These are phyloP conservation scores for Mesaphorura yosii DNA, from an alignment of 1,140 invertebrate species.

Conservation along the genomic window DNA sequence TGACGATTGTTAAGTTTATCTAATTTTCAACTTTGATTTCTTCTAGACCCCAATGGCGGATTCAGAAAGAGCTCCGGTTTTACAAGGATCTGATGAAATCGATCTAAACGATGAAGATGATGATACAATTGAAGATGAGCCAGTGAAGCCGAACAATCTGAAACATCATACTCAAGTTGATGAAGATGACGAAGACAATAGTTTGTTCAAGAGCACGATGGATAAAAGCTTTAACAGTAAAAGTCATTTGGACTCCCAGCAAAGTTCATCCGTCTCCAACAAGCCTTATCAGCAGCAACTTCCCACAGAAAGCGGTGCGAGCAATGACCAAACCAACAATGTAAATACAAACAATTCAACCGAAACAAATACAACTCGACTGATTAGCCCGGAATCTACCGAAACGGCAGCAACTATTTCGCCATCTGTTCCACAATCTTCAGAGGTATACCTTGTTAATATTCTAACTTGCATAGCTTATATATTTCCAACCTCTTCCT, in stretches of 20 bases:
- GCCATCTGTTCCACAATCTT: too few relatives aligned
- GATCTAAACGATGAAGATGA: constrained; percentile 31
- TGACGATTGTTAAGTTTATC: too few relatives aligned
- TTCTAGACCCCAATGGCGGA: constrained; percentile 28
- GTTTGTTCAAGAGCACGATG: neutral
- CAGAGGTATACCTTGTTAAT: too few relatives aligned
- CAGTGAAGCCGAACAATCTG: constrained; percentile 4
- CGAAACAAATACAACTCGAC: too few relatives aligned
- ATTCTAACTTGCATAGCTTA: too few relatives aligned
- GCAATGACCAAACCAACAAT: too few relatives aligned
- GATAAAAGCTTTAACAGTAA: neutral
- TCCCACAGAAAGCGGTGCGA: neutral
- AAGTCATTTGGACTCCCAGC: neutral
- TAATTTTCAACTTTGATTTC: too few relatives aligned
- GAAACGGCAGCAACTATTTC: too few relatives aligned
- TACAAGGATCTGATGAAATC: constrained; percentile 28
- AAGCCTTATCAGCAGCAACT: neutral
- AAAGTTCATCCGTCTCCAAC: neutral
- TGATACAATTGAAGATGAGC: constrained; percentile 6
- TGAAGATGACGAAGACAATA: neutral
- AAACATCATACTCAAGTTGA: constrained; percentile 9
- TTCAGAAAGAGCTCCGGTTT: constrained; percentile 24
- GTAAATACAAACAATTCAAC: too few relatives aligned
- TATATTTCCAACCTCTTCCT: too few relatives aligned
- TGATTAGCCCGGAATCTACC: too few relatives aligned